These are phyloP conservation scores for Acleris laterana DNA, from an alignment of 2,888 invertebrate genomes.

Conservation along the genomic window DNA sequence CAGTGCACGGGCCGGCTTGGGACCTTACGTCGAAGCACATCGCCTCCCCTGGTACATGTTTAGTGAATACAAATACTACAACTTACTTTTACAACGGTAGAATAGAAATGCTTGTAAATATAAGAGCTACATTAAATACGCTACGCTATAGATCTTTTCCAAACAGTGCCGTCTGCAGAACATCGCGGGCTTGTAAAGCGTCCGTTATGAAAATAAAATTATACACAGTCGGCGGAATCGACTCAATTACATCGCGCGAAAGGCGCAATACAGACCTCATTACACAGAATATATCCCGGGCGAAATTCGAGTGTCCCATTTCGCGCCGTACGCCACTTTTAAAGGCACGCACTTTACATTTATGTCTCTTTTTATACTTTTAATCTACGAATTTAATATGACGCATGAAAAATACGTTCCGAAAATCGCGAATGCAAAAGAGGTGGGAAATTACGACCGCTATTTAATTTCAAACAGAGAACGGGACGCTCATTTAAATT, in stretches of 20 bases:
- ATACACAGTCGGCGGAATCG: slow-evolving; percentile 50
- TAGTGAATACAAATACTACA: neutral
- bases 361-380: slow-evolving; percentile 73
- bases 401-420: slow-evolving; percentile 57
- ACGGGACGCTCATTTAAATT: slow-evolving; percentile 45
- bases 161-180: slow-evolving; percentile 13
- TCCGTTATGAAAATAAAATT: slow-evolving; percentile 38
- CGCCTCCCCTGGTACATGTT: no score
- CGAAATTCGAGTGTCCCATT: slow-evolving; percentile 55
- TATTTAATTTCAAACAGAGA: slow-evolving; percentile 63
- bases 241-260: slow-evolving; percentile 60
- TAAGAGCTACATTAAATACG: slow-evolving; percentile 27
- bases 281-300: slow-evolving; percentile 59
- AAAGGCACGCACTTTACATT: slow-evolving; percentile 69
- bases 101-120: slow-evolving; percentile 18
- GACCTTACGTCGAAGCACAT: no score
- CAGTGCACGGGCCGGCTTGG: no score
- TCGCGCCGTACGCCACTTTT: slow-evolving; percentile 60
- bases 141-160: slow-evolving; percentile 14
- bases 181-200: slow-evolving; percentile 29
- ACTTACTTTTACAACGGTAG: neutral
- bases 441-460: slow-evolving; percentile 47
- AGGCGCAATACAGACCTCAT: slow-evolving; percentile 62
- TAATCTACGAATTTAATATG: slow-evolving; percentile 75
- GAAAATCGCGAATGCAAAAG: slow-evolving; percentile 59